phyloP scores from a whole-genome alignment of 2,888 invertebrate genomes.

The Druceiella hillmani region DNA sequence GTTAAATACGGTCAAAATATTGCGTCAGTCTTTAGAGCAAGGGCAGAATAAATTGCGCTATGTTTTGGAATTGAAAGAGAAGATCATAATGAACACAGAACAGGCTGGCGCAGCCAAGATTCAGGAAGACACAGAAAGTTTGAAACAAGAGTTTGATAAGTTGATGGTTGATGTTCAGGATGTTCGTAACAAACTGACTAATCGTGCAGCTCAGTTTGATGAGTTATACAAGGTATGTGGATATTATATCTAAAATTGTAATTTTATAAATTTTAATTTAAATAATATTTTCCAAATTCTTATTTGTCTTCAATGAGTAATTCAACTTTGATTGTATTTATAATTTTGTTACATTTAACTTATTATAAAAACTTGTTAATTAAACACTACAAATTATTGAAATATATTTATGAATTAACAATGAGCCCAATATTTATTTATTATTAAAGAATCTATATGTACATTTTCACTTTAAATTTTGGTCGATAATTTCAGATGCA shows the following conservation, averaged over 20 bases:
- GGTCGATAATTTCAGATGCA: constrained; percentile 42
- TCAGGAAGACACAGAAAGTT: constrained; percentile 83
- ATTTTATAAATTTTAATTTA: too few relatives aligned
- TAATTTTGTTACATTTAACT: too few relatives aligned
- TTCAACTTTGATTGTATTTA: too few relatives aligned
- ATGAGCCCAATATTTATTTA: too few relatives aligned
- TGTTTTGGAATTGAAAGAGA: constrained; percentile 85
- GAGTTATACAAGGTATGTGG: constrained; percentile 70
- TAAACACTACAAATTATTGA: too few relatives aligned
- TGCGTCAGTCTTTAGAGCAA: constrained; percentile 88
- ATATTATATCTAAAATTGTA: too few relatives aligned
- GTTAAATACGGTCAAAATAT: constrained; percentile 77
- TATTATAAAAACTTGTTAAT: too few relatives aligned
- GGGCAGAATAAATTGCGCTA: constrained; percentile 76
- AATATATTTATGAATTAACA: too few relatives aligned
- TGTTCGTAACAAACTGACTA: constrained; percentile 67
- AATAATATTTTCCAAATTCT: too few relatives aligned
- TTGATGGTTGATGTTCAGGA: constrained; percentile 77
- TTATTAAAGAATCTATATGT: not conserved
- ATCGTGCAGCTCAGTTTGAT: constrained; percentile 72
- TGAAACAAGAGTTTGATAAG: constrained; percentile 88
- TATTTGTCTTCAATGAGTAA: too few relatives aligned
- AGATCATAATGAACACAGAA: constrained; percentile 90
- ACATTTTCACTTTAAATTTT: constrained; percentile 3
- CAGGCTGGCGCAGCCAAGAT: constrained; percentile 83